Percentiles rank a stretch among this genome's conserved stretches.
phyloP scores from a whole-genome alignment of 2,797 vertebrate genomes.

The Hippopotamyrus pictus region DNA sequence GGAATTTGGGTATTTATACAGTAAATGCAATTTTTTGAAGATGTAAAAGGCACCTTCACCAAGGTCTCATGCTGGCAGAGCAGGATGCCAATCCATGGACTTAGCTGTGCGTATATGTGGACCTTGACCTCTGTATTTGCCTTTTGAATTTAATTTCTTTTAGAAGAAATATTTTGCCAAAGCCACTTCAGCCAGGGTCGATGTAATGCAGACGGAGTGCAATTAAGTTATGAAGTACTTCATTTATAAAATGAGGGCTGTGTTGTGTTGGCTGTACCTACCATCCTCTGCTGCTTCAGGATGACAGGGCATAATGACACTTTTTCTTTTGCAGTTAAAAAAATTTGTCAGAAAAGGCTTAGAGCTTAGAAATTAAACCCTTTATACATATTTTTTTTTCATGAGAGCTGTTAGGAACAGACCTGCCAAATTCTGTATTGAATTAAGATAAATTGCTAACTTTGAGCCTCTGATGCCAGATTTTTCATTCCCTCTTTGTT shows the following conservation, averaged over 20 bases:
- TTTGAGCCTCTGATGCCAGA: not conserved
- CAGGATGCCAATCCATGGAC: not conserved
- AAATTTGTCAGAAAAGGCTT: not conserved
- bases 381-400: not conserved
- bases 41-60: not conserved
- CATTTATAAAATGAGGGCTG: not conserved
- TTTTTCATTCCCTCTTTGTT: not conserved
- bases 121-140: not conserved
- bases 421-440: not conserved
- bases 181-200: not conserved
- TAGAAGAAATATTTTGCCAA: conserved; percentile 1
- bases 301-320: not conserved
- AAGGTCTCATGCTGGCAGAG: not conserved
- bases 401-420: conserved; percentile 9
- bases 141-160: conserved; percentile 9
- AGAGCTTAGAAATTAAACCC: not conserved
- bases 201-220: not conserved
- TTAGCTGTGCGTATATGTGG: not conserved
- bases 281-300: not conserved
- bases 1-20: not conserved
- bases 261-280: not conserved
- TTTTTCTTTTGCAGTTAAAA: conserved; percentile 2
- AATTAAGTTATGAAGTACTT: not conserved
- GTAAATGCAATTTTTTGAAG: not conserved
- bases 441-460: not conserved